Conservation (phyloP, 1,140 invertebrate genomes). For the Rhopalosiphum padi region DNA sequence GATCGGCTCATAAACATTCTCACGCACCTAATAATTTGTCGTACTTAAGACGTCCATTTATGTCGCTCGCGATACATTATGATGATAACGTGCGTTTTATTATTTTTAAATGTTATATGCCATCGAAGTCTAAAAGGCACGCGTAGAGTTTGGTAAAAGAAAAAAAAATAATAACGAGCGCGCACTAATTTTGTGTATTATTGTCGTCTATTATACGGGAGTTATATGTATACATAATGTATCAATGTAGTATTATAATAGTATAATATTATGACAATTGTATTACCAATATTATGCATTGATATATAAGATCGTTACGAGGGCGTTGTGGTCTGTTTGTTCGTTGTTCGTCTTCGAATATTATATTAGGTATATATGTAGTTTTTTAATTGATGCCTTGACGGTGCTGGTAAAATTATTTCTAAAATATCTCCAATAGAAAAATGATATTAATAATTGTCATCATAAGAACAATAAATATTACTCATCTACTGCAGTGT, state of each 20-base stretch:
- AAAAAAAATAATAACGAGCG: too few species aligned
- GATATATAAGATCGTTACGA: neutral
- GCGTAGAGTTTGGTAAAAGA: too few species aligned
- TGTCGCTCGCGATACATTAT: neutral
- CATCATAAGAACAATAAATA: neutral
- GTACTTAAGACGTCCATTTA: neutral
- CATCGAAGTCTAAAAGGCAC: neutral
- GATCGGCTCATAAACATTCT: slow-evolving; percentile 35
- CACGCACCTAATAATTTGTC: slow-evolving; percentile 23
- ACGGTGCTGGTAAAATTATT: neutral
- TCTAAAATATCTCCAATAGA: neutral
- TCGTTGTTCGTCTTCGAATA: neutral
- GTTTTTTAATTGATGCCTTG: neutral
- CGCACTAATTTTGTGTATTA: too few species aligned
- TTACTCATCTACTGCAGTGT: neutral
- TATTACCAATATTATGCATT: neutral
- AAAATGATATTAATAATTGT: neutral
- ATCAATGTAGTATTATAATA: neutral
- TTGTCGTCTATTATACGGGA: too few species aligned
- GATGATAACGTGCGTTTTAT: neutral
- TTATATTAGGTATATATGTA: neutral
- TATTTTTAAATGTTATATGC: neutral
- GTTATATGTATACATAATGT: too few species aligned
- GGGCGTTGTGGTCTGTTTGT: neutral
- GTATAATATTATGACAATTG: neutral